Conservation (phyloP, 2,797 vertebrate genomes). For the Glossophaga mutica region DNA sequence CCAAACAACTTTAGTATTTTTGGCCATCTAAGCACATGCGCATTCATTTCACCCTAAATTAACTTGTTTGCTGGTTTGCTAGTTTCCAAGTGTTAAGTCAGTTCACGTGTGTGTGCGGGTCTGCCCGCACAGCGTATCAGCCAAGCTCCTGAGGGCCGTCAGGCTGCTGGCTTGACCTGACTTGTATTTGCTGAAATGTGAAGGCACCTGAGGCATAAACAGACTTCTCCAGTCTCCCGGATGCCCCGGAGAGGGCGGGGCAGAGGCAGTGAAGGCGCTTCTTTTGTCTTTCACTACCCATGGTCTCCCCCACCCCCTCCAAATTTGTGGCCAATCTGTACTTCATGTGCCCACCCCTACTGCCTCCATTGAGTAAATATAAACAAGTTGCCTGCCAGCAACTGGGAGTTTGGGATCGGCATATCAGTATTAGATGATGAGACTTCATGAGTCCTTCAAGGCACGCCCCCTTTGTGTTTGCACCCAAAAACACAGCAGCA, state of each 20-base stretch:
- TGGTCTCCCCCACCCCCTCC: neutral
- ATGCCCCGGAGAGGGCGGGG: neutral
- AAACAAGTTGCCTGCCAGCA: neutral
- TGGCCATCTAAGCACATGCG: neutral
- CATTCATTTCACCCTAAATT: neutral
- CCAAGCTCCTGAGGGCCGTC: neutral
- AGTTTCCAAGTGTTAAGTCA: neutral
- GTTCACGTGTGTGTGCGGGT: neutral
- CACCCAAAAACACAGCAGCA: neutral
- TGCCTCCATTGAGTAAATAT: neutral
- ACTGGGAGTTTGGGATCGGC: neutral
- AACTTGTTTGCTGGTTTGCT: neutral
- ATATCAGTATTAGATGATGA: fast-evolving
- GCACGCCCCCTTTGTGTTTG: neutral
- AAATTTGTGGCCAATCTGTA: neutral
- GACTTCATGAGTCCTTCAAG: neutral
- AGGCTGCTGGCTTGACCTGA: neutral
- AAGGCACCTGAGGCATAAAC: neutral
- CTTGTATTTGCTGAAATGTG: neutral
- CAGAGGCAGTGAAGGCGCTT: neutral
- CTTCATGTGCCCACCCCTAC: neutral
- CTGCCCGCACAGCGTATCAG: neutral
- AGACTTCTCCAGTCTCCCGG: neutral
- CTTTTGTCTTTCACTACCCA: neutral
- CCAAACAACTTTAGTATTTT: neutral